Evolutionary conservation across 2,797 vertebrate species (phyloP), one percentile per base, ranked within the genome.

Genomic region (Sebastes baramenuke): DNA sequence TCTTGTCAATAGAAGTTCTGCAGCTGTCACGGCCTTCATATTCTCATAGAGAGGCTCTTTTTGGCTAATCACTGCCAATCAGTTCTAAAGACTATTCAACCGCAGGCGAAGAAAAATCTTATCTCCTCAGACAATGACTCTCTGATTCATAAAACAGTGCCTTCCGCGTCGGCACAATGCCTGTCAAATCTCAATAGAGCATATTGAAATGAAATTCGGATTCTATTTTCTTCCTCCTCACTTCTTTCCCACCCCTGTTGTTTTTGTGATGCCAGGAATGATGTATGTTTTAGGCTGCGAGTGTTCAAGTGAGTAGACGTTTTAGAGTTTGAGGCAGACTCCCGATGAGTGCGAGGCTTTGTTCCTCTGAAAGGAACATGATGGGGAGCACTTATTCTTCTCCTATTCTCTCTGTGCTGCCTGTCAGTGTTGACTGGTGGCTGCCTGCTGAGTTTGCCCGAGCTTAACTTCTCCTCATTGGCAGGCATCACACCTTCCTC

Each of bases 291-390:
- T 84, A 75, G 82, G 69, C 78, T 82, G 67, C 1, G 55, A 81
- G 83, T 89, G 80, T 81, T 92, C 79, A 87, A 91, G 87, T 49
- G 84, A 82, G 84, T 62, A 75, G 89, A 89, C 81, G 24, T 87
- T 87, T 84, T 80, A 79, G 76, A 89, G 89, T 87, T 85, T 65
- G 82, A 89, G 85, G 92, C 90, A 77, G 87, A 89, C 83, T 89
- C 77, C 38, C 46, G 69, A 87, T 86, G 85, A 88, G 82, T 69
- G 65, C 65, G 8, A 22, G 77, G 75, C 87, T 94, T 95, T 94
- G 92, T 95, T 95, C 82, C 76, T 87, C 80, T 93, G 89, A 95
- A 93, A 90, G 82, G 81, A 90, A 90, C 91, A 89, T 94, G 92
- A 93, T 92, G 87, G 85, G 81, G 72, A 89, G 84, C 90, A 83